Base-by-base conservation (phyloP, 2,113 vertebrate genomes). In the Otus sunia region DNA sequence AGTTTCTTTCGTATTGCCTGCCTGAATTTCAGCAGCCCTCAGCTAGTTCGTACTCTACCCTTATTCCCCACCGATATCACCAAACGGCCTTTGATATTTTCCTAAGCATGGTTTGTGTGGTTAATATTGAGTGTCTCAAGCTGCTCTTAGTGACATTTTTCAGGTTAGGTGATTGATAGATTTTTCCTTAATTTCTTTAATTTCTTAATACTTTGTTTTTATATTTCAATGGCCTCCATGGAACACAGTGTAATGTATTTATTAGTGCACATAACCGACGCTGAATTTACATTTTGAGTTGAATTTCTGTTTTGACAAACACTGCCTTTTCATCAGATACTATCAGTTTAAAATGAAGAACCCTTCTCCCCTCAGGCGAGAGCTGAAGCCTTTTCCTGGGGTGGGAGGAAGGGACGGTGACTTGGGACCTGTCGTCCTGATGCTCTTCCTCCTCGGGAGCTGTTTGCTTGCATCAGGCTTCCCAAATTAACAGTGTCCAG, bases 181-280 rank as follows among this genome's bases (percentile, higher is more conserved):
- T 76, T 69, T 88, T 81, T 22, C 78, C 59, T 11, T 89, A 36
- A 92, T 86, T 78, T 88, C 75, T 72, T 41, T 80, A 43, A 52
- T 80, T 93, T 68, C 50, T 23, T 9, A 21, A 23, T 49, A 74
- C 26, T 41, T 63, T 9, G 43, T 0, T n/a, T 63, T 17, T 5
- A 1, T 39, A 14, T 64, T 60, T 11, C 36, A 10, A 10, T 5
- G 22, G 30, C 9, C 5, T 76, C 47, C 27, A 4, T 7, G 18
- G 41, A 56, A 7, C 2, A 56, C n/a, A 55, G 58, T 29, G 12
- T 12, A 9, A 15, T 45, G 25, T 13, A 0, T 25, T 67, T 30
- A 8, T 10, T 27, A 55, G 59, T 2, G 3, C 27, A 1, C 19
- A 3, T 7, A 10, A 22, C 13, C 0, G 2, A 23, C 1, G 30